Base-by-base conservation (phyloP, 2,113 vertebrate genomes). In the Anser cygnoides region DNA sequence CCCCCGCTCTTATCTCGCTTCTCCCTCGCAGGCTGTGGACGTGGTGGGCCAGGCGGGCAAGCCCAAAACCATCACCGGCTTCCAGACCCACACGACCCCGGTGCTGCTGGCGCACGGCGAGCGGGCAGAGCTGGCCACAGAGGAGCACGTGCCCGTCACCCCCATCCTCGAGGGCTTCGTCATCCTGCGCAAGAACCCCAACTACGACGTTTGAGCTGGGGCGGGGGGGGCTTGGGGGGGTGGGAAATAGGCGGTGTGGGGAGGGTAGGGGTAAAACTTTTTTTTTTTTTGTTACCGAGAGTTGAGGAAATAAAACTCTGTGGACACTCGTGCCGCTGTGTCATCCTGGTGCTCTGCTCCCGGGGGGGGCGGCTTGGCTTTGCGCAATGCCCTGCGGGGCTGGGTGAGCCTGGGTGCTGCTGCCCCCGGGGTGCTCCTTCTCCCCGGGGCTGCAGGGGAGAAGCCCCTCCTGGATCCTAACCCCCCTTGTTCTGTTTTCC, bases 41-140 rank as follows among this genome's bases (percentile, higher is more conserved):
- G 99, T 99, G 65, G 99, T 99, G 61, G 99, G 99, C 89, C 99
- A 99, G 96, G 99, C 99, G 1, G 99, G 99, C 19, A 99, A 99
- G 87, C 99, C 99, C 15, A 99, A 99, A 96, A 99, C 99, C 88
- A 99, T 99, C 97, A 99, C 99, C 3, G 99, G 99, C 49, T 99
- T 99, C 97, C 99, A 99, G 98, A 99, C 99, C n/a, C 99, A 99
- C 97, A 99, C 99, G 31, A 99, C 99, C 0, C 99, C 99, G 0
- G 99, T 99, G 96, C 92, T 99, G 96, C 94, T 99, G 97, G 99
- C 99, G 3, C 99, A 99, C 0, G 99, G 99, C 4, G 99, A 99
- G 87, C 97, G 99, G 86, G 99, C 99, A 7, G 99, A 99, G 95
- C 98, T 99, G 96, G 99, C 99, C 83, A 99, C 99, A 2, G 99